Evolutionary conservation across 2,888 invertebrate genomes (phyloP).

Genomic region (Notodonta ziczac): DNA sequence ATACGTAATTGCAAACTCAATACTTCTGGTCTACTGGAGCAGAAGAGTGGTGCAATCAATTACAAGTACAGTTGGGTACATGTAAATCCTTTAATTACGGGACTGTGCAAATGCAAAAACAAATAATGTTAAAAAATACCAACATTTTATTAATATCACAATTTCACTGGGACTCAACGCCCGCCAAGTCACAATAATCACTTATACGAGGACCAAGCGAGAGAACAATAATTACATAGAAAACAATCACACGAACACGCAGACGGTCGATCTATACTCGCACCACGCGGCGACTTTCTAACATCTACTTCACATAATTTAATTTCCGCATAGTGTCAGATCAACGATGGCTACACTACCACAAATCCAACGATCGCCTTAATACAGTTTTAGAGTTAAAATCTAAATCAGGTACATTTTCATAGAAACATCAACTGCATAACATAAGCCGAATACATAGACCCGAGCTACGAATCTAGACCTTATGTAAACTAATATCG

Average conservation of each 20-base stretch:
- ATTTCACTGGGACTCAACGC: slow-evolving; percentile 73
- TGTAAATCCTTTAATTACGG: neutral
- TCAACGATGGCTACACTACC: slow-evolving; percentile 35
- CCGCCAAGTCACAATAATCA: slow-evolving; percentile 52
- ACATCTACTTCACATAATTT: slow-evolving; percentile 40
- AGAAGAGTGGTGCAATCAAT: slow-evolving; percentile 13
- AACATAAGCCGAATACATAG: slow-evolving; percentile 50
- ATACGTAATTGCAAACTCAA: slow-evolving; percentile 12
- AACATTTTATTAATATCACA: slow-evolving; percentile 83
- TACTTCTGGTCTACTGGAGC: slow-evolving; percentile 29
- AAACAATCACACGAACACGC: slow-evolving; percentile 45
- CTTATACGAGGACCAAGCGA: slow-evolving; percentile 57
- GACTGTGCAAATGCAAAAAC: slow-evolving; percentile 16
- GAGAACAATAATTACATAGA: slow-evolving; percentile 48
- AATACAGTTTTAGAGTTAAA: slow-evolving; percentile 53
- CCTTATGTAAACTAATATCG: slow-evolving; percentile 48
- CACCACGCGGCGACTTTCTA: slow-evolving; percentile 43
- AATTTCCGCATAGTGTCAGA: slow-evolving; percentile 29
- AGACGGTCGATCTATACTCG: slow-evolving; percentile 41
- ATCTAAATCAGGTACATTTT: slow-evolving; percentile 77
- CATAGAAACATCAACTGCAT: slow-evolving; percentile 48
- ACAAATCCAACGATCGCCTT: slow-evolving; percentile 48
- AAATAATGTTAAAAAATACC: slow-evolving; percentile 47
- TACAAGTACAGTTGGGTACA: neutral
- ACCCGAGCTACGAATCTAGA: slow-evolving; percentile 43